phyloP scores from a whole-genome alignment of 2,113 vertebrate species.

The Gracilinanus agilis region DNA sequence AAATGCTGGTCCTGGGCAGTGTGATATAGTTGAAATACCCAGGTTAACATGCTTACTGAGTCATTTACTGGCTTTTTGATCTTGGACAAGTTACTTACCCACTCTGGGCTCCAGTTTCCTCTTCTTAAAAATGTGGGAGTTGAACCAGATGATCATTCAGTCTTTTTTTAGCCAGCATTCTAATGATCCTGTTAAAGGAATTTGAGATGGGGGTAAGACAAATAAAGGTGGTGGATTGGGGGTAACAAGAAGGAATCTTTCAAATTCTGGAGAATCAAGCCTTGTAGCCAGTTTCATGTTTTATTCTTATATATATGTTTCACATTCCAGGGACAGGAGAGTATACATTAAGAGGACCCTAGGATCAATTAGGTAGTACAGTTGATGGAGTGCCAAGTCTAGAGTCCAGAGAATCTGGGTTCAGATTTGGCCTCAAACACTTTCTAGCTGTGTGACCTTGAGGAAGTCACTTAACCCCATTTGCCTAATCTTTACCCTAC shows the following conservation, averaged over 20 bases:
- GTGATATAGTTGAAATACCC: too few species aligned
- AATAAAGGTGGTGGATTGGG: neutral
- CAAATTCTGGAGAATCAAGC: neutral
- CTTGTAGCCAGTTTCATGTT: neutral
- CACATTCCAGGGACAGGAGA: too few species aligned
- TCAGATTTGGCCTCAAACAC: too few species aligned
- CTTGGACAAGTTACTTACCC: neutral
- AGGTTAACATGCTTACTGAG: neutral
- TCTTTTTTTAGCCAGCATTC: neutral
- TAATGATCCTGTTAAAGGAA: neutral
- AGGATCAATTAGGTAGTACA: too few species aligned
- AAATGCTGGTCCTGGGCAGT: neutral
- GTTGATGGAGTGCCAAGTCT: too few species aligned
- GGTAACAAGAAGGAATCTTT: neutral
- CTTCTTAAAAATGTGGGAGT: neutral
- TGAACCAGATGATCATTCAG: neutral
- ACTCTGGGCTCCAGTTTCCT: neutral
- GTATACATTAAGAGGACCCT: neutral
- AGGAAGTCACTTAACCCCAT: too few species aligned
- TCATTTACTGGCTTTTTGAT: accelerated
- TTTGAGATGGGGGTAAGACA: neutral
- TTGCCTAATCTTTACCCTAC: too few species aligned
- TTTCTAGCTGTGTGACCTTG: too few species aligned
- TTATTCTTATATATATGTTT: too few species aligned
- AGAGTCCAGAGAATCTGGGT: too few species aligned